Evolutionary conservation across 2,797 vertebrate genomes (phyloP).

Genomic region (Aphelocoma californica): DNA sequence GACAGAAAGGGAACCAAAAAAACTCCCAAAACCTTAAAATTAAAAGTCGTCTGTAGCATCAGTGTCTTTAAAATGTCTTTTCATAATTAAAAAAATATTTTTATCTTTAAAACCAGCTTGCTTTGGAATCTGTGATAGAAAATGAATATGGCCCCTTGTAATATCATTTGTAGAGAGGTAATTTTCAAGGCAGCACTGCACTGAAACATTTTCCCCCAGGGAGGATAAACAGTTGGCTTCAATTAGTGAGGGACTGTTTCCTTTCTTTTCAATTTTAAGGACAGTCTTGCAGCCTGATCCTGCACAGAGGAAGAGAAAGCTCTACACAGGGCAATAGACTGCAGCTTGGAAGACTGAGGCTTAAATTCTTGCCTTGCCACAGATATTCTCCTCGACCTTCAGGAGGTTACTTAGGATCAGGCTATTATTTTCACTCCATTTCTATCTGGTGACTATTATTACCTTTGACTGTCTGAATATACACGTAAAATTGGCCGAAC

Average conservation of each 20-base stretch:
- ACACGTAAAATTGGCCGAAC: not conserved
- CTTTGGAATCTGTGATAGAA: slow-evolving; percentile 30
- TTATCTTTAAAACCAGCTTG: slow-evolving; percentile 40
- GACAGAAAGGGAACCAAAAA: not conserved
- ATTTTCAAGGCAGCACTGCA: slow-evolving; percentile 55
- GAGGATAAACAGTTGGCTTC: slow-evolving; percentile 62
- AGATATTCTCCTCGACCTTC: not conserved
- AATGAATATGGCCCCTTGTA: slow-evolving; percentile 38
- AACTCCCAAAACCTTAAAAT: not conserved
- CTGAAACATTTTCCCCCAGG: slow-evolving; percentile 42
- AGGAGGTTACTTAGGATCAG: not conserved
- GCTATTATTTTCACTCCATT: not conserved
- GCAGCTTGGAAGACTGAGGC: not conserved
- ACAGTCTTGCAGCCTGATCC: slow-evolving; percentile 24
- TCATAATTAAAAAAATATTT: slow-evolving; percentile 38
- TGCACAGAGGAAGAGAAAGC: not conserved
- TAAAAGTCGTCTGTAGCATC: not conserved
- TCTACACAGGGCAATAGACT: not conserved
- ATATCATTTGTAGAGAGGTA: slow-evolving; percentile 52
- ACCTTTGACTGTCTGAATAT: not conserved
- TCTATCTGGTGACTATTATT: not conserved
- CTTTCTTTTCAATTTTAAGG: slow-evolving; percentile 49
- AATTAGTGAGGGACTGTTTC: slow-evolving; percentile 52
- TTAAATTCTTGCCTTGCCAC: not conserved
- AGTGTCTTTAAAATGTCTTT: slow-evolving; percentile 19